These are phyloP conservation scores for Anguilla pacifica DNA, from an alignment of 2,797 vertebrate species.

Conservation along the genomic window DNA sequence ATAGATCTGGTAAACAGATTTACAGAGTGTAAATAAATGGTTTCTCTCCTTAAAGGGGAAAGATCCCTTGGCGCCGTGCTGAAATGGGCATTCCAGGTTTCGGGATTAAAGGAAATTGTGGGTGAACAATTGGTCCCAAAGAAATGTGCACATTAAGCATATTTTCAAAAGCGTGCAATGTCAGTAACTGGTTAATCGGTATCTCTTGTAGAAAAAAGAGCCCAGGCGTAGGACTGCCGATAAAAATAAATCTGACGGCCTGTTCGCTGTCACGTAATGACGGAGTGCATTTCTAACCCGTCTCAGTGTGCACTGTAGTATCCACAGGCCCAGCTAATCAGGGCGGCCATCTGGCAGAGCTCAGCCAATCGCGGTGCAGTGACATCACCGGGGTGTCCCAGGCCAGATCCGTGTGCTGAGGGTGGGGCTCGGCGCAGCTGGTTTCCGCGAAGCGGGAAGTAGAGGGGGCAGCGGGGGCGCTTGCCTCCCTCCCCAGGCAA, in stretches of 20 bases:
- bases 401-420: constrained; percentile 70
- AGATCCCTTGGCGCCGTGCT: background rate
- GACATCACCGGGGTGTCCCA: background rate
- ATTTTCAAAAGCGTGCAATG: too few species aligned
- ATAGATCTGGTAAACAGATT: too few species aligned
- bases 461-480: constrained; percentile 48
- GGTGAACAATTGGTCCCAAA: background rate
- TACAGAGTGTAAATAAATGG: too few species aligned
- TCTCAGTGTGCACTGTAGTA: background rate
- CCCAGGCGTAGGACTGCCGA: too few species aligned
- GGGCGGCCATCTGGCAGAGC: constrained; percentile 25
- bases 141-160: too few species aligned
- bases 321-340: constrained; percentile 13
- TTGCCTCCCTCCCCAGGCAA: constrained; percentile 60
- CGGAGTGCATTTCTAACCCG: background rate
- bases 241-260: too few species aligned
- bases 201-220: background rate
- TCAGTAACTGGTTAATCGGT: too few species aligned
- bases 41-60: too few species aligned
- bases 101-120: background rate
- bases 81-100: background rate
- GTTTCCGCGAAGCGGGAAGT: constrained; percentile 52
- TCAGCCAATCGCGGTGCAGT: background rate
- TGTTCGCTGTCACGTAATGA: too few species aligned
- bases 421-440: constrained; percentile 59